Evolutionary conservation across 2,888 invertebrate genomes (phyloP).

Genomic region (Arctia plantaginis): DNA sequence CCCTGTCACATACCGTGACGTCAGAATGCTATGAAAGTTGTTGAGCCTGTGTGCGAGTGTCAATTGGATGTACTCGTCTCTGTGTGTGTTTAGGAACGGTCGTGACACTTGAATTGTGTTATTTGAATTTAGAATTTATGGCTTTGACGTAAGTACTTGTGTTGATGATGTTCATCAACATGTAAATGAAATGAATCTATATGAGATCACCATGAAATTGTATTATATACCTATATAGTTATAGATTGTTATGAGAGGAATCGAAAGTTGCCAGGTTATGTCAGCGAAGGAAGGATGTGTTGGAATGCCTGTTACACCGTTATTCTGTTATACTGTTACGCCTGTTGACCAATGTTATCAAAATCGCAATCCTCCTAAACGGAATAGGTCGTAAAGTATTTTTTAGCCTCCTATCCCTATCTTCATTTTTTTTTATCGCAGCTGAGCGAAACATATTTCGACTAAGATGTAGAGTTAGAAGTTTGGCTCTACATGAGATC

Average conservation of each 20-base stretch:
- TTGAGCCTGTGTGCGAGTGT: conserved; percentile 25
- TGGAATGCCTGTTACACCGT: not conserved
- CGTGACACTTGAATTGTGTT: conserved; percentile 15
- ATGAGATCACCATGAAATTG: not conserved
- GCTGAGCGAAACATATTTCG: no score
- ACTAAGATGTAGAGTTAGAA: no score
- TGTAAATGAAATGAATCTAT: not conserved
- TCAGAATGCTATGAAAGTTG: conserved; percentile 36
- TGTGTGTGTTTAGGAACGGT: conserved; percentile 8
- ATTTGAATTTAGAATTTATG: conserved; percentile 19
- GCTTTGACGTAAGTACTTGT: conserved; percentile 7
- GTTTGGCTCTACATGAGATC: no score
- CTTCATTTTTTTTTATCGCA: no score
- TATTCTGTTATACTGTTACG: not conserved
- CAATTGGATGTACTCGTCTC: conserved; percentile 35
- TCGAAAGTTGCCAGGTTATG: not conserved
- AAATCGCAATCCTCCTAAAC: no score
- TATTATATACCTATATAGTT: not conserved
- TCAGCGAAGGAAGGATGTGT: not conserved
- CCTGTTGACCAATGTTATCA: no score
- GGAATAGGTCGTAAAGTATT: no score
- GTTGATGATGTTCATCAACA: not conserved
- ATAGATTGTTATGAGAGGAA: not conserved
- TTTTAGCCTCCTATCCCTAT: no score
- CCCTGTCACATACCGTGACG: conserved; percentile 36